phyloP scores from a whole-genome alignment of 2,113 vertebrate genomes.

The Protobothrops mucrosquamatus region DNA sequence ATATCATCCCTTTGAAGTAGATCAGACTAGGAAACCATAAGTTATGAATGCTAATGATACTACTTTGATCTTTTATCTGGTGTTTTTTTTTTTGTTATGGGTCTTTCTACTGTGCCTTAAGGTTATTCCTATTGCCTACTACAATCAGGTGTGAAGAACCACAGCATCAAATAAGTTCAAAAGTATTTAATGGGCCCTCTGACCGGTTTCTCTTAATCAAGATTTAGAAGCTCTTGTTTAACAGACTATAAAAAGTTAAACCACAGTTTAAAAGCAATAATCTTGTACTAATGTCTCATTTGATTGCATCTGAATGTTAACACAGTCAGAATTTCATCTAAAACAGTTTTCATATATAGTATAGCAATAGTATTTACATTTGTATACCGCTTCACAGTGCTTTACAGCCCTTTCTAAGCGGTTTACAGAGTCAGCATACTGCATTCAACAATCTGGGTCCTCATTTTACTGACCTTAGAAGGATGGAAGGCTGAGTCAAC shows the following conservation, averaged over 20 bases:
- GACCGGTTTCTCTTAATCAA: background rate
- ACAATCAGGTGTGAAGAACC: background rate
- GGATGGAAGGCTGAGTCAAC: too few species aligned
- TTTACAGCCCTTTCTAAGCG: too few species aligned
- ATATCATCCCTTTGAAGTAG: background rate
- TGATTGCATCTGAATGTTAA: background rate
- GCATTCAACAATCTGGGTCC: too few species aligned
- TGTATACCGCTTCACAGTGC: too few species aligned
- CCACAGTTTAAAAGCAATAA: background rate
- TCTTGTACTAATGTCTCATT: background rate
- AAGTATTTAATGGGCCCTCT: background rate
- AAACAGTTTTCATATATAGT: background rate
- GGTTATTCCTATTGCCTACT: background rate
- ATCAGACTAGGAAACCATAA: background rate
- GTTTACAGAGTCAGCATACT: too few species aligned
- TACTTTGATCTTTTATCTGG: background rate
- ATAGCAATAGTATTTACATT: background rate
- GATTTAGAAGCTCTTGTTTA: background rate
- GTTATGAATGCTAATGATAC: background rate
- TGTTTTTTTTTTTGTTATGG: background rate
- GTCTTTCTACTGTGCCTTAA: background rate
- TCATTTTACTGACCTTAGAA: too few species aligned
- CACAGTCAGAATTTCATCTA: background rate
- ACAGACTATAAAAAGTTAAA: background rate
- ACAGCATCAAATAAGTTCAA: background rate